Evolutionary conservation across 2,888 invertebrate genomes (phyloP).

Genomic region (Flexamia atlantica): DNA sequence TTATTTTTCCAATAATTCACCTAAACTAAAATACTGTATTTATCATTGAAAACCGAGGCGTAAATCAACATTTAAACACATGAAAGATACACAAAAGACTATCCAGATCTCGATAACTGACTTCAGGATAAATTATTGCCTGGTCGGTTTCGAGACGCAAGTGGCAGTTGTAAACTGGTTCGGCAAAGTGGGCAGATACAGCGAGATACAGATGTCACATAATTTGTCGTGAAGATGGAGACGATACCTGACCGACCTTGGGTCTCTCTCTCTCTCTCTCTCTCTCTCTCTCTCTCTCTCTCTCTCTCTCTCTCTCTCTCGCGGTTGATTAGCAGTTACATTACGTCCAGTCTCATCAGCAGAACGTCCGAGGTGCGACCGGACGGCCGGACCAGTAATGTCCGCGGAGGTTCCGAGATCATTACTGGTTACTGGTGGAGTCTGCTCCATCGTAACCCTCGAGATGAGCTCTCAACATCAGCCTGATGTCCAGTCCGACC

Average conservation of each 20-base stretch:
- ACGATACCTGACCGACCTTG: conserved; percentile 6
- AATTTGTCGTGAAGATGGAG: conserved; percentile 7
- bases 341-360: not conserved
- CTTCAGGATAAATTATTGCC: not conserved
- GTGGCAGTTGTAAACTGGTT: not conserved
- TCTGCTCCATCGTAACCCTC: not conserved
- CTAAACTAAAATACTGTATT: too few species aligned
- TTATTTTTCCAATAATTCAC: too few species aligned
- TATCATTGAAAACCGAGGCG: too few species aligned
- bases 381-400: not conserved
- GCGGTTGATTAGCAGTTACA: not conserved
- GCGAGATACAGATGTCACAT: conserved; percentile 22
- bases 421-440: too few species aligned
- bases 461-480: not conserved
- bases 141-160: not conserved
- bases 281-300: not conserved
- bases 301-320: conserved; percentile 8
- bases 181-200: not conserved
- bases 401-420: not conserved
- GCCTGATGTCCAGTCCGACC: too few species aligned
- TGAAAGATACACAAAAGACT: not conserved
- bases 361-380: not conserved
- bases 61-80: not conserved
- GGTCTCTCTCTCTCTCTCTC: not conserved
- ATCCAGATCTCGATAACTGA: not conserved